Evolutionary conservation across 2,113 vertebrate genomes (phyloP), one percentile per base, ranked within the genome.

Genomic region (Alaudala cheleensis): DNA sequence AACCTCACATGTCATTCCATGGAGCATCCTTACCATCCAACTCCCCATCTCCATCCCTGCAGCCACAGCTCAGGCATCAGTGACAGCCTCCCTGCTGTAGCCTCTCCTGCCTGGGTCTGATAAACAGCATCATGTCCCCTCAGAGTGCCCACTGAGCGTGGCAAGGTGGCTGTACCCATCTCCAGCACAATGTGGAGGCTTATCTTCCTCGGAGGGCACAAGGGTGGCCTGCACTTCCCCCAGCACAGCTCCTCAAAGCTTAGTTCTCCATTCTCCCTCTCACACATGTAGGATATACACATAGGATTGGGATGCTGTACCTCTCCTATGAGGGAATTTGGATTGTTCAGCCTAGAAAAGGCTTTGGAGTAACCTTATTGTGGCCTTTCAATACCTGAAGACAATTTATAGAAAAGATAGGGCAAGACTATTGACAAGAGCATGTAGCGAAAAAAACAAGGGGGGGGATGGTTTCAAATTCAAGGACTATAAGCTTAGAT

Each of bases 81-180:
- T 5, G 4, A 13, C 72, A 8, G 12, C 42, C 15, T 20, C 11
- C 26, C 23, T 6, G 3, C 54, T 39, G 21, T 17, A 50, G 44
- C 11, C 44, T 20, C 56, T 73, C 54, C 26, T 23, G 25, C n/a
- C 39, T 4, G 88, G 28, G 5, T 34, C 31, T 12, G 21, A 14
- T 4, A 8, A 45, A 22, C 23, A 50, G 20, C 56, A 49, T 11
- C 28, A 10, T 11, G 16, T 5, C 34, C 11, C 22, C 23, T 24
- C 2, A 2, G 33, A 64, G 64, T 3, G 34, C 51, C 54, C 0
- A 0, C 29, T 0, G 0, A 44, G 21, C 0, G 0, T 0, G 1
- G 33, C 7, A 24, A 62, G n/a, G 29, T 40, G 54, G 16, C 72
- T 8, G 13, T 12, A 24, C 15, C 23, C 47, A 16, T 1, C 6